Conservation (phyloP, 2,797 vertebrate genomes). For the Pelochelys cantorii region DNA sequence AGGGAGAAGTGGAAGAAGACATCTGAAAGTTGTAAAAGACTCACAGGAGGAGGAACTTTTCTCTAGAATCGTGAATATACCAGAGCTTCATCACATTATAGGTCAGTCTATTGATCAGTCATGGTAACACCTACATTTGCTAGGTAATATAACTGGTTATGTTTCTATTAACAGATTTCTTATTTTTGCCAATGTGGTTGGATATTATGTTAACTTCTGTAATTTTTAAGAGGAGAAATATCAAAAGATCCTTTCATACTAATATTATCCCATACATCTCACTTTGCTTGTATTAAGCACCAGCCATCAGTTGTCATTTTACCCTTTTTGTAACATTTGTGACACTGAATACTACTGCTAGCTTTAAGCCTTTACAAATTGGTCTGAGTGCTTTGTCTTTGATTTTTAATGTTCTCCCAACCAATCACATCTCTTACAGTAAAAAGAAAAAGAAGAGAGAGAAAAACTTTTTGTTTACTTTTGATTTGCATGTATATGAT, state of each 20-base stretch:
- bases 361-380: neutral
- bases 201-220: neutral
- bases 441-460: accelerated
- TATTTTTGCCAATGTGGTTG: neutral
- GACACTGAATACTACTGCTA: accelerated
- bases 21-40: neutral
- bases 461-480: neutral
- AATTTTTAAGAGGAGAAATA: neutral
- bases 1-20: neutral
- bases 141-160: neutral
- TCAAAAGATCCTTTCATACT: neutral
- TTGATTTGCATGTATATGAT: neutral
- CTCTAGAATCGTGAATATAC: neutral
- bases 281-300: neutral
- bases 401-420: accelerated
- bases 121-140: accelerated
- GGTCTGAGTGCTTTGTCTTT: neutral
- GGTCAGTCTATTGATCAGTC: neutral
- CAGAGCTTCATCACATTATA: neutral
- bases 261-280: neutral
- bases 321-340: neutral
- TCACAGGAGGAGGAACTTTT: neutral
- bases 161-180: neutral
- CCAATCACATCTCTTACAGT: neutral
- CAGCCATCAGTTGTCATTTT: neutral